Conservation (phyloP, 2,797 vertebrate genomes). For the Spheniscus humboldti region DNA sequence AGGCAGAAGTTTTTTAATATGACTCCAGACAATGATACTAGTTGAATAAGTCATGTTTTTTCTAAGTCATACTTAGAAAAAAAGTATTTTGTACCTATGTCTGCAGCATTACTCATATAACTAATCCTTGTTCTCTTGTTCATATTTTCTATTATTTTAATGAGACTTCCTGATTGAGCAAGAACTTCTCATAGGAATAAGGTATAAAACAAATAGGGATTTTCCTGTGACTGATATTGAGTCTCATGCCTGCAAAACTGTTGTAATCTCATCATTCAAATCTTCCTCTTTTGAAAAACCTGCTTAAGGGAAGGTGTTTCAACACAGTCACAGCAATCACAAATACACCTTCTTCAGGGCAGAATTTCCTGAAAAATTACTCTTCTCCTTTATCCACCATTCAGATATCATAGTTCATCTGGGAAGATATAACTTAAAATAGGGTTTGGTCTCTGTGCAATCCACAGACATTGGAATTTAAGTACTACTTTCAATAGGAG, state of each 20-base stretch:
- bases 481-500: not conserved
- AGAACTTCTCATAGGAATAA: not conserved
- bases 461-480: not conserved
- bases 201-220: not conserved
- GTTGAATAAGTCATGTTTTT: not conserved
- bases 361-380: not conserved
- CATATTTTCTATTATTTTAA: not conserved
- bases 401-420: not conserved
- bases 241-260: not conserved
- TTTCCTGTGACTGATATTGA: not conserved
- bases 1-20: not conserved
- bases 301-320: not conserved
- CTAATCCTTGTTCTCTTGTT: not conserved
- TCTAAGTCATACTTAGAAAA: not conserved
- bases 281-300: not conserved
- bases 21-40: not conserved
- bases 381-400: not conserved
- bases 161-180: constrained; percentile 12
- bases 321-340: not conserved
- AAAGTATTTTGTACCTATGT: not conserved
- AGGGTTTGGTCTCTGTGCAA: not conserved
- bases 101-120: not conserved
- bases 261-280: not conserved
- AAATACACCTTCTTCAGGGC: not conserved
- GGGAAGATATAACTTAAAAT: not conserved